Conservation (phyloP, 2,888 invertebrate genomes). For the Synergus japonicus region DNA sequence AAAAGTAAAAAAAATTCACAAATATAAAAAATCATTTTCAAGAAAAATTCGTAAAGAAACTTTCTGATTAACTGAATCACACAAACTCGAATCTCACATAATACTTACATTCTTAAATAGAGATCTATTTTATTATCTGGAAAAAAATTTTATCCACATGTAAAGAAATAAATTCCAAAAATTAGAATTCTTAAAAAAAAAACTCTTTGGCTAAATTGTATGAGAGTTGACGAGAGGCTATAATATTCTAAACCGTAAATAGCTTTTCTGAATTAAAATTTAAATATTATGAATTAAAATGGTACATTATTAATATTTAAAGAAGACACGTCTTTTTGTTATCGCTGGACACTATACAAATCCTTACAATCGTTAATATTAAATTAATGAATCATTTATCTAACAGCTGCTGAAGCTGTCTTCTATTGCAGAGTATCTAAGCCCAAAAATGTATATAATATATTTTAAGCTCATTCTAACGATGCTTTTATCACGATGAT, state of each 20-base stretch:
- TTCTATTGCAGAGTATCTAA: conserved; percentile 14
- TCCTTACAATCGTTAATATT: conserved; percentile 16
- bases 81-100: conserved; percentile 13
- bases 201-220: conserved; percentile 4
- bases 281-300: background rate
- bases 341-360: background rate
- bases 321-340: background rate
- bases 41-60: background rate
- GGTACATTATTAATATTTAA: background rate
- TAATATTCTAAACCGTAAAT: background rate
- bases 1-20: background rate
- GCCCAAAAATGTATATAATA: conserved; percentile 20
- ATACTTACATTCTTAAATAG: background rate
- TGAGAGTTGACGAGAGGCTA: background rate
- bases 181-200: background rate
- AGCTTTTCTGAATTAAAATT: background rate
- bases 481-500: background rate
- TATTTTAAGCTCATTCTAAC: conserved; percentile 18
- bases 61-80: background rate
- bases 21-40: background rate
- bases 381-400: conserved; percentile 13
- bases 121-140: background rate
- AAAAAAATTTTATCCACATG: conserved; percentile 2
- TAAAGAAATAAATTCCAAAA: background rate
- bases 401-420: conserved; percentile 2